Percentiles rank a stretch among this genome's conserved stretches.
Conservation (phyloP, 2,797 vertebrate genomes). For the Anniella stebbinsi region DNA sequence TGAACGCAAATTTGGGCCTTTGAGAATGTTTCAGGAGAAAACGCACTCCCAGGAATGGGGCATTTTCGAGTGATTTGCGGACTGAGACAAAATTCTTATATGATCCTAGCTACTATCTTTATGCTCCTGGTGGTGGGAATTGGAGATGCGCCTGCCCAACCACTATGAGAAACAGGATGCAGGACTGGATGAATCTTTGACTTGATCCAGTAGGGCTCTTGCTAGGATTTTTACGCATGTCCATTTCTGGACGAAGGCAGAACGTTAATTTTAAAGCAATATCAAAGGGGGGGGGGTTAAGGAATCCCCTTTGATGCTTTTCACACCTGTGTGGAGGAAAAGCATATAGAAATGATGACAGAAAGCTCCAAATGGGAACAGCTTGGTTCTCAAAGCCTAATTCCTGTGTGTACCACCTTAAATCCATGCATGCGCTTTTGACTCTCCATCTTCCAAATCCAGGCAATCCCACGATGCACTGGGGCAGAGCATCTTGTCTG, state of each 20-base stretch:
- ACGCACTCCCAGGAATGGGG: no score
- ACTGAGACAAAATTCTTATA: no score
- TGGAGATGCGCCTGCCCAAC: no score
- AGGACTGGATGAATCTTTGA: not conserved
- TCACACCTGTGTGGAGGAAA: constrained; percentile 40
- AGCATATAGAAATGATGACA: constrained; percentile 16
- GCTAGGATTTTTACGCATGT: not conserved
- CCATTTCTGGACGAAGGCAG: not conserved
- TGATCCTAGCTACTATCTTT: no score
- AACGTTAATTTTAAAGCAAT: not conserved
- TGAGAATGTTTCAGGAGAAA: no score
- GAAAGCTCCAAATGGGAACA: constrained; percentile 3
- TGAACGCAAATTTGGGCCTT: no score
- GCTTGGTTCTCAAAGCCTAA: not conserved
- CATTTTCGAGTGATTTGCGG: no score
- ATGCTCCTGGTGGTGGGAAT: not conserved
- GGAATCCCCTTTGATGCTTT: constrained; percentile 53
- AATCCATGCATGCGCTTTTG: constrained; percentile 15
- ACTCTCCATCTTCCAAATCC: constrained; percentile 11
- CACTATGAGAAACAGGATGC: not conserved
- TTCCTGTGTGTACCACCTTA: constrained; percentile 41
- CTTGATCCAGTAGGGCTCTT: not conserved
- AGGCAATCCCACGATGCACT: constrained; percentile 41
- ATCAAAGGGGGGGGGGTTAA: not conserved
- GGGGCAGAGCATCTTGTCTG: constrained; percentile 71